Conservation (phyloP, 1,140 invertebrate genomes). For the Branchinecta lynchi region DNA sequence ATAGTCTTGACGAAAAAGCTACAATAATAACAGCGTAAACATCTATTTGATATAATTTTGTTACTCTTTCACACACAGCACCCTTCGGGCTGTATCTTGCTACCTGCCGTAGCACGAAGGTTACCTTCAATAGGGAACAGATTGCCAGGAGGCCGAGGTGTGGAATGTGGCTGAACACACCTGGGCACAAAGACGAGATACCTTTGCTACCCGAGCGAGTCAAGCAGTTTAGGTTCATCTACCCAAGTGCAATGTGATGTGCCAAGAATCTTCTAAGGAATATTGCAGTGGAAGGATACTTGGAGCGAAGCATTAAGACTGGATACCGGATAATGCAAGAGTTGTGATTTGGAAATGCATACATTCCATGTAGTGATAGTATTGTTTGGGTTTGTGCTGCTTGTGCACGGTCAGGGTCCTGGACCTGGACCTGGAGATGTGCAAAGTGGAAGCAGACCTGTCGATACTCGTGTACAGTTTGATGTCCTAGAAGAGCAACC, state of each 20-base stretch:
- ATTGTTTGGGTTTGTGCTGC: constrained; percentile 18
- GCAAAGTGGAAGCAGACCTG: constrained; percentile 38
- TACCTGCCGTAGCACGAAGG: constrained; percentile 5
- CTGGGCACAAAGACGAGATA: constrained; percentile 21
- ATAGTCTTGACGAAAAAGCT: too few relatives aligned
- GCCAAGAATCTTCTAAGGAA: constrained; percentile 12
- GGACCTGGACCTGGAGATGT: constrained; percentile 25
- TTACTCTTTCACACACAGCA: background rate
- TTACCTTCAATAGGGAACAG: background rate
- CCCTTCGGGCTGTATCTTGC: background rate
- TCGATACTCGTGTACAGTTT: constrained; percentile 66
- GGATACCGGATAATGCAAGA: background rate
- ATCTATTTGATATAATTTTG: background rate
- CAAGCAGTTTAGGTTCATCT: constrained; percentile 20
- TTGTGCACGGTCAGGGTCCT: constrained; percentile 28
- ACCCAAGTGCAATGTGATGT: constrained; percentile 20
- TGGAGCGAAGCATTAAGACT: constrained; percentile 12
- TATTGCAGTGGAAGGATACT: constrained; percentile 14
- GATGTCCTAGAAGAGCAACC: constrained; percentile 68
- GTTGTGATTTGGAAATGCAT: constrained; percentile 16
- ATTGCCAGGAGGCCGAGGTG: constrained; percentile 15
- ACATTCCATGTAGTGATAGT: constrained; percentile 24
- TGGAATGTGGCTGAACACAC: constrained; percentile 20
- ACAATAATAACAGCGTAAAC: too few relatives aligned
- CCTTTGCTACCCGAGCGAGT: constrained; percentile 21